These are phyloP conservation scores for Phycodurus eques DNA, from an alignment of 2,113 vertebrate genomes.

Conservation along the genomic window DNA sequence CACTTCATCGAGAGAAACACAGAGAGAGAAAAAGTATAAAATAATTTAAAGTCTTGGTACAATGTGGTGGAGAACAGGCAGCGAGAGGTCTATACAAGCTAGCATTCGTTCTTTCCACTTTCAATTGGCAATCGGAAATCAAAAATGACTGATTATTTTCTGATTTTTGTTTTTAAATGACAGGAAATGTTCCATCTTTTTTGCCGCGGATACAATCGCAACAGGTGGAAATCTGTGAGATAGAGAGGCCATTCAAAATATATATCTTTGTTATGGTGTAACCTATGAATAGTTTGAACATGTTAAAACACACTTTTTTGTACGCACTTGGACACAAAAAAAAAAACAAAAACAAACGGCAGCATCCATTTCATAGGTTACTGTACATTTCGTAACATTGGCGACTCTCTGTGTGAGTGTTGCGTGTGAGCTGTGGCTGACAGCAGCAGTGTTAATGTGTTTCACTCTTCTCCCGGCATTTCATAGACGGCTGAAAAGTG, in stretches of 20 bases:
- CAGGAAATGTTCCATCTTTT: neutral
- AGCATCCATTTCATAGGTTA: neutral
- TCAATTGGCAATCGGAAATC: neutral
- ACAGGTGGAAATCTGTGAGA: neutral
- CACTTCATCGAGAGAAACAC: constrained; percentile 71
- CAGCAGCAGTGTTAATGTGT: too few relatives aligned
- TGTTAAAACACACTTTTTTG: neutral
- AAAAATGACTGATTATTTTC: neutral
- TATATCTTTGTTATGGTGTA: neutral
- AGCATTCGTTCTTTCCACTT: neutral
- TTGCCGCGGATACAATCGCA: neutral
- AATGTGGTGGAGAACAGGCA: constrained; percentile 55
- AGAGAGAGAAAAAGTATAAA: constrained; percentile 88
- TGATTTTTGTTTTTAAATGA: neutral
- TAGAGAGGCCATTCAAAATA: neutral
- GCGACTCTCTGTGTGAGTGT: neutral
- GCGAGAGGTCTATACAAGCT: constrained; percentile 56
- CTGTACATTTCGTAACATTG: neutral
- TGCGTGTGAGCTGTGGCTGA: neutral
- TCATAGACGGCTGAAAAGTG: too few relatives aligned
- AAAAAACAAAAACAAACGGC: too few relatives aligned
- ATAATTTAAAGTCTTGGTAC: constrained; percentile 91
- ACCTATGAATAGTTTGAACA: neutral
- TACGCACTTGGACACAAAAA: neutral
- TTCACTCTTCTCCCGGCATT: too few relatives aligned